Percentiles rank a stretch among this genome's conserved stretches.
Conservation (phyloP, 2,113 vertebrate genomes). For the Junco hyemalis region DNA sequence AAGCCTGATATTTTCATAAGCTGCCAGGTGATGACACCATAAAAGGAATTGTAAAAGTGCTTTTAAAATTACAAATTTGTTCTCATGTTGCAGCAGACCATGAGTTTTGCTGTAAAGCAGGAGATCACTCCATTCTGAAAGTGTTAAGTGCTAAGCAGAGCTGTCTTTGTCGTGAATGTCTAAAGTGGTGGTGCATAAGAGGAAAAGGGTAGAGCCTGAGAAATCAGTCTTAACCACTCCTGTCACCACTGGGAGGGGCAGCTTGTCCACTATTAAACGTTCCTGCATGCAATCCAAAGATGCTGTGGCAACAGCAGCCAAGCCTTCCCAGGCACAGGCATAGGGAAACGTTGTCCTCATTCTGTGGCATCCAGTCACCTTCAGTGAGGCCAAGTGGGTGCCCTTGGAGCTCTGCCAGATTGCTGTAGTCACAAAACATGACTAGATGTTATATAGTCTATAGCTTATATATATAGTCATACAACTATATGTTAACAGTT, state of each 20-base stretch:
- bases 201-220: background rate
- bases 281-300: background rate
- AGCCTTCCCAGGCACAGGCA: background rate
- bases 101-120: background rate
- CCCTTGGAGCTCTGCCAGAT: background rate
- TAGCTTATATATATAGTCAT: background rate
- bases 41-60: background rate
- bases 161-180: rapidly evolving
- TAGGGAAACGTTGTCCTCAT: background rate
- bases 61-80: background rate
- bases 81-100: background rate
- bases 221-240: background rate
- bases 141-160: rapidly evolving
- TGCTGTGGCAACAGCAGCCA: background rate
- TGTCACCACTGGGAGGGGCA: background rate
- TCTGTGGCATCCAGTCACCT: background rate
- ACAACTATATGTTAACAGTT: background rate
- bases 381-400: background rate
- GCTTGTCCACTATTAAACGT: background rate
- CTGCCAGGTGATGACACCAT: background rate
- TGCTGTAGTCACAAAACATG: background rate
- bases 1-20: background rate
- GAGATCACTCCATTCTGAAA: rapidly evolving
- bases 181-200: background rate
- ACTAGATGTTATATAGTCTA: background rate